Conservation (phyloP, 2,797 vertebrate species). For the Cryptoblepharus egeriae region DNA sequence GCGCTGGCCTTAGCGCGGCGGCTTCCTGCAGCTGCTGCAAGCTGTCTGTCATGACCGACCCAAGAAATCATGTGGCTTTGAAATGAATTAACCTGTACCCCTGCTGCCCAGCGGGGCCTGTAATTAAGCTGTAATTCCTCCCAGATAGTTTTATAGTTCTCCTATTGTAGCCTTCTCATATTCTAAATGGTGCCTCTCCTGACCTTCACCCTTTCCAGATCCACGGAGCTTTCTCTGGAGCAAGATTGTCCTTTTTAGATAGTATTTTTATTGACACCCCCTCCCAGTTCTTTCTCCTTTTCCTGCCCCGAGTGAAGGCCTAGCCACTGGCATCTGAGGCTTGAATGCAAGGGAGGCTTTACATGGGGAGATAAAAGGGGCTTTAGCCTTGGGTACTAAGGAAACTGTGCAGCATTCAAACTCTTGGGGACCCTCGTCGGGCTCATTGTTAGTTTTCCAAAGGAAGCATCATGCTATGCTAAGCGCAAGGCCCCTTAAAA, state of each 20-base stretch:
- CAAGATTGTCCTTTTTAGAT: conserved; percentile 29
- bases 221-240: neutral
- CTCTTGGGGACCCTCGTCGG: conserved; percentile 53
- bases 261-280: conserved; percentile 28
- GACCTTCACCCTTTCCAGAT: conserved; percentile 43
- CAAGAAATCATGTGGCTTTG: conserved; percentile 53
- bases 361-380: conserved; percentile 66
- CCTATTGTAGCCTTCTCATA: conserved; percentile 46
- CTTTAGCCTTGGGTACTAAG: conserved; percentile 63
- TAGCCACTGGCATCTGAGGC: conserved; percentile 57
- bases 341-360: conserved; percentile 62
- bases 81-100: conserved; percentile 73
- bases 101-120: conserved; percentile 39
- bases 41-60: conserved; percentile 50
- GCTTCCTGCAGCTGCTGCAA: conserved; percentile 46
- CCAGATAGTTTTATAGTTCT: conserved; percentile 48
- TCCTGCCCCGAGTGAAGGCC: neutral
- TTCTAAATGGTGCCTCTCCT: conserved; percentile 39
- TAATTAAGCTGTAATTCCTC: conserved; percentile 74
- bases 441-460: conserved; percentile 73
- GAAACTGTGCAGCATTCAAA: conserved; percentile 60
- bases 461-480: conserved; percentile 71
- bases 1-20: conserved; percentile 33
- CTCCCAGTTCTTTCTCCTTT: conserved; percentile 5
- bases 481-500: conserved; percentile 72